Percentiles rank a stretch among this genome's conserved stretches.
Evolutionary conservation across 1,140 invertebrate species (phyloP).

Genomic region (Conopomorpha cramerella): DNA sequence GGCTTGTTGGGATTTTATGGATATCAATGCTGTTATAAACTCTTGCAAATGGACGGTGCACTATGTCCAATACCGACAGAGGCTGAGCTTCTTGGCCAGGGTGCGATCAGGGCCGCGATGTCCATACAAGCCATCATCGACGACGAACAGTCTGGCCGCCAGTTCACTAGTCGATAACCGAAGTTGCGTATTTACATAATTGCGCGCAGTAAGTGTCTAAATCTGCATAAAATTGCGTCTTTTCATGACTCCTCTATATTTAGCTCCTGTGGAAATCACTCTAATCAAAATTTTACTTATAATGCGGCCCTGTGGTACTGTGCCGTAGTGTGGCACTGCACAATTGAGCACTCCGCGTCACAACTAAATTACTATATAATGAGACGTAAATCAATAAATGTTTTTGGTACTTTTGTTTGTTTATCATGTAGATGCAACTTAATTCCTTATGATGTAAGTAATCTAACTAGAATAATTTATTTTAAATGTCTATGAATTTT

Average conservation of each 20-base stretch:
- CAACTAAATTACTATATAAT: neutral
- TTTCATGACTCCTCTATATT: constrained; percentile 24
- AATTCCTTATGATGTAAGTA: no score
- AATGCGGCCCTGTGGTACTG: no score
- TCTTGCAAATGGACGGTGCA: constrained; percentile 37
- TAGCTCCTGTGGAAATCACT: constrained; percentile 17
- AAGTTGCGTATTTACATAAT: constrained; percentile 50
- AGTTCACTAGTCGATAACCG: constrained; percentile 48
- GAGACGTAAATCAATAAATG: neutral
- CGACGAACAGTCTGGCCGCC: no score
- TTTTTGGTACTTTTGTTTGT: neutral
- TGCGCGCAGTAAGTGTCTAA: constrained; percentile 43
- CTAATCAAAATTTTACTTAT: constrained; percentile 14
- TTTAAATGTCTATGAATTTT: no score
- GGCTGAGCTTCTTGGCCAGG: neutral
- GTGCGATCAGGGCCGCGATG: neutral
- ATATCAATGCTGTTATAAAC: no score
- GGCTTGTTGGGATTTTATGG: no score
- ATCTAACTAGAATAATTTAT: constrained; percentile 10
- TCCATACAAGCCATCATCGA: neutral
- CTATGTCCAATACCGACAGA: no score
- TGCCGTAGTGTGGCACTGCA: no score
- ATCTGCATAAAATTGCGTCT: constrained; percentile 53
- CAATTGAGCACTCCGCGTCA: no score
- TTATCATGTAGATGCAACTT: no score